phyloP scores from a whole-genome alignment of 2,888 invertebrate species.

The Pardosa pseudoannulata region DNA sequence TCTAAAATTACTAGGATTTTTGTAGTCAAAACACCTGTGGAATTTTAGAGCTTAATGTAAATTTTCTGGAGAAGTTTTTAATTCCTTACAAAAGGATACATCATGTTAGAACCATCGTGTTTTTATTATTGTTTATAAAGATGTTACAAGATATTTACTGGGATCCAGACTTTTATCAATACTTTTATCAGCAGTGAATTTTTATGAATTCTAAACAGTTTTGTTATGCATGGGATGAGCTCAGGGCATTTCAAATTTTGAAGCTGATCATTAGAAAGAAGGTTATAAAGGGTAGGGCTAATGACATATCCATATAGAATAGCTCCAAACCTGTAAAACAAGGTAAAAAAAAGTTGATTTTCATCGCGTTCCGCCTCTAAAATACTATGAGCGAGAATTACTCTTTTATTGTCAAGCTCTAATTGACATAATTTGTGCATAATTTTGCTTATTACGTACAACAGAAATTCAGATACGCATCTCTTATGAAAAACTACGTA shows the following conservation, averaged over 20 bases:
- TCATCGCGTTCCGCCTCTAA: neutral
- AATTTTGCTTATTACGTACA: neutral
- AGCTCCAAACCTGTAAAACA: neutral
- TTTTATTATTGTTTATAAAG: too few relatives aligned
- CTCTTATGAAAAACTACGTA: neutral
- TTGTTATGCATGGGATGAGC: neutral
- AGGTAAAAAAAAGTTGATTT: neutral
- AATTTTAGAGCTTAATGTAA: too few relatives aligned
- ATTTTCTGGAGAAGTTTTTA: too few relatives aligned
- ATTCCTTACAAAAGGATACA: too few relatives aligned
- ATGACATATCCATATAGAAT: conserved; percentile 1
- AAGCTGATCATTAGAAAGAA: conserved; percentile 3
- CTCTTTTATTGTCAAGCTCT: neutral
- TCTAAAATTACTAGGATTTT: too few relatives aligned
- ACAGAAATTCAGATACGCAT: neutral
- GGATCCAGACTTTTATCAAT: too few relatives aligned
- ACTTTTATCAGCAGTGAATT: neutral
- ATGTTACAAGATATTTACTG: too few relatives aligned
- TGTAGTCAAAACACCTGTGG: too few relatives aligned
- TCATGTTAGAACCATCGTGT: too few relatives aligned
- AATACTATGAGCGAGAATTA: neutral
- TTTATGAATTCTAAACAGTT: neutral
- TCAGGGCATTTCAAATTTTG: neutral
- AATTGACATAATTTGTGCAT: conserved; percentile 4
- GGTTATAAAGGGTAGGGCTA: conserved; percentile 21